Percentiles rank a stretch among this genome's conserved stretches.
phyloP scores from a whole-genome alignment of 2,113 vertebrate genomes.

The Propithecus coquereli region DNA sequence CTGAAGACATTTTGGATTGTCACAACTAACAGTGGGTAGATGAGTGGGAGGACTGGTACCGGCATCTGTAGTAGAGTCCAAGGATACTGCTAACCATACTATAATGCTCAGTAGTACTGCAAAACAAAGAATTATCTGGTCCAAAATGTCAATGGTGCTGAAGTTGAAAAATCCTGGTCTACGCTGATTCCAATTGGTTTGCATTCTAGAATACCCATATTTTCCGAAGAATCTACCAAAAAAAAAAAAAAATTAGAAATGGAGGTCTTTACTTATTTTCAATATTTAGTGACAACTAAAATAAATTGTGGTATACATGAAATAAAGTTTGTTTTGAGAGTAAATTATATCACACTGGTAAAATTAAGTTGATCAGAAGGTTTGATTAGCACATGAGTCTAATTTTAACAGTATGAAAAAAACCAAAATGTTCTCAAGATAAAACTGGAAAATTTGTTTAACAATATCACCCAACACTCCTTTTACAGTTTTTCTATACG shows the following conservation, averaged over 20 bases:
- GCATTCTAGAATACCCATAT: background rate
- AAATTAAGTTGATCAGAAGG: background rate
- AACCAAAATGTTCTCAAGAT: conserved; percentile 17
- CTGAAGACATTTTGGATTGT: background rate
- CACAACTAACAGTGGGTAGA: background rate
- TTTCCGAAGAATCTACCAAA: background rate
- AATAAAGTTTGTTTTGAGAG: background rate
- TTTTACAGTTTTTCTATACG: background rate
- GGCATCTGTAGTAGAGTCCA: background rate
- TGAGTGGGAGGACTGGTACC: accelerated
- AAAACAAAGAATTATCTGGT: background rate
- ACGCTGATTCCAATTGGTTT: background rate
- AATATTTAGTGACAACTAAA: conserved; percentile 3
- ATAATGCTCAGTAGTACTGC: background rate
- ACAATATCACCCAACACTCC: background rate
- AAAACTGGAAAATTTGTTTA: background rate
- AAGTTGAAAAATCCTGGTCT: background rate
- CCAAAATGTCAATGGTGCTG: background rate
- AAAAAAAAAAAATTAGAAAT: background rate
- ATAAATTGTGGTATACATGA: background rate
- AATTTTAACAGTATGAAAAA: background rate
- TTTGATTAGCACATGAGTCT: background rate
- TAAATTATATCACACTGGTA: background rate
- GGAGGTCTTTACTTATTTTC: background rate
- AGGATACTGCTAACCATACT: background rate